These are phyloP conservation scores for Caranx ignobilis DNA, from an alignment of 2,113 vertebrate genomes.

Conservation along the genomic window DNA sequence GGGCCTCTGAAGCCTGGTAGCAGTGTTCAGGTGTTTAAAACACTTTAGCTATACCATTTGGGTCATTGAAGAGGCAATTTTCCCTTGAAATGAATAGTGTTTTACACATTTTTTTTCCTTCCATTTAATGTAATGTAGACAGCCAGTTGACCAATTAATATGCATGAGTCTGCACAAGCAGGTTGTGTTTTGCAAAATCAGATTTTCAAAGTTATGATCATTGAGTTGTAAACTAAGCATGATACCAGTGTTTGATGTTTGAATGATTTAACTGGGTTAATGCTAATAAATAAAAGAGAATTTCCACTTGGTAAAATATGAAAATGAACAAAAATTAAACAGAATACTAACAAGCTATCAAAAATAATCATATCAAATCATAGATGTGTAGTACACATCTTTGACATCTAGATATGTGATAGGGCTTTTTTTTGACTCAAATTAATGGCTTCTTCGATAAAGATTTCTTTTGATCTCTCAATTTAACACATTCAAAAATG, in stretches of 20 bases:
- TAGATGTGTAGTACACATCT: background rate
- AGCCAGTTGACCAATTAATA: background rate
- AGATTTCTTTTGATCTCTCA: background rate
- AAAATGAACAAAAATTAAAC: background rate
- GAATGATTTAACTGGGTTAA: background rate
- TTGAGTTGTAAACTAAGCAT: background rate
- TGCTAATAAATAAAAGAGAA: background rate
- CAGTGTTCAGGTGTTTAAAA: slow-evolving; percentile 2
- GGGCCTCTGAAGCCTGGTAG: background rate
- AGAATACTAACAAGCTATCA: background rate
- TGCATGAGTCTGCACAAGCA: background rate
- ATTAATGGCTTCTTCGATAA: background rate
- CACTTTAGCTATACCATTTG: background rate
- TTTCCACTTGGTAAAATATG: background rate
- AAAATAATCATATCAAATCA: background rate
- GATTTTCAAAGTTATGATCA: background rate
- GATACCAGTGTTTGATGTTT: background rate
- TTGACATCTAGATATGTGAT: background rate
- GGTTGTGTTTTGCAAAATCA: background rate
- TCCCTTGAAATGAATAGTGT: background rate
- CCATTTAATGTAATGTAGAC: background rate
- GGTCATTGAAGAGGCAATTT: background rate
- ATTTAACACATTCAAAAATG: too few species aligned
- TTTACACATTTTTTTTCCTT: background rate
- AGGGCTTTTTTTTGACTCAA: background rate